Conservation (phyloP, 2,797 vertebrate species). For the Pangasius larnaudii region DNA sequence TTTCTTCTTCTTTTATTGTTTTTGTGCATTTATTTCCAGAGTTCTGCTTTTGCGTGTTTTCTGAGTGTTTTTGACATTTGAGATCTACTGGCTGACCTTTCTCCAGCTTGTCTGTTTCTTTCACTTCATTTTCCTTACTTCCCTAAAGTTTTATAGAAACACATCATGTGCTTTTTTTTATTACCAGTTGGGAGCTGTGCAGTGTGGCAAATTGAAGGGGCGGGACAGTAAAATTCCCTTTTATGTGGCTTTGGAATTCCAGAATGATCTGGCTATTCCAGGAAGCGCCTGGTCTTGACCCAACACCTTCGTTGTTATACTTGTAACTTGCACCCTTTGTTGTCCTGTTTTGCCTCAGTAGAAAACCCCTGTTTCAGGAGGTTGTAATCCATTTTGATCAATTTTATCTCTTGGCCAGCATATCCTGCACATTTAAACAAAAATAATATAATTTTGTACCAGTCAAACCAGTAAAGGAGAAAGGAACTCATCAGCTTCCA, state of each 20-base stretch:
- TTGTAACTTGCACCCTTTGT: slow-evolving; percentile 8
- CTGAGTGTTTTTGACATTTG: slow-evolving; percentile 23
- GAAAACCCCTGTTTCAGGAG: slow-evolving; percentile 36
- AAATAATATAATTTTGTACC: slow-evolving; percentile 46
- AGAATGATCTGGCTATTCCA: slow-evolving; percentile 13
- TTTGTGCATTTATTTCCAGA: slow-evolving; percentile 63
- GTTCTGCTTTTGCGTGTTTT: slow-evolving; percentile 50
- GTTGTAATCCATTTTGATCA: slow-evolving; percentile 36
- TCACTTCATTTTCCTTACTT: slow-evolving; percentile 51
- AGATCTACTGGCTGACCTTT: slow-evolving; percentile 44
- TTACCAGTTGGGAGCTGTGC: slow-evolving; percentile 17
- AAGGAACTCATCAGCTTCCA: slow-evolving; percentile 35
- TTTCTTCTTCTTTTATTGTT: not conserved
- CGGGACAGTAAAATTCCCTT: slow-evolving; percentile 15
- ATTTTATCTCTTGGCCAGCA: slow-evolving; percentile 41
- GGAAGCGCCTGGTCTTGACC: slow-evolving; percentile 23
- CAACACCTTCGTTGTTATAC: slow-evolving; percentile 6
- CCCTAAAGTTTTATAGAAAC: slow-evolving; percentile 33
- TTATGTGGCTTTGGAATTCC: slow-evolving; percentile 15
- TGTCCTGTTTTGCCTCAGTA: slow-evolving; percentile 22
- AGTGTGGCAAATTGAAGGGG: slow-evolving; percentile 1
- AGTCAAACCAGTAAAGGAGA: slow-evolving; percentile 35
- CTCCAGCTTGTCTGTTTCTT: slow-evolving; percentile 42
- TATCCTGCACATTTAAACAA: slow-evolving; percentile 41
- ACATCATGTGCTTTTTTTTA: slow-evolving; percentile 37